These are phyloP conservation scores for Sphenopsis melanotis DNA, from an alignment of 2,797 vertebrate genomes.

Conservation along the genomic window DNA sequence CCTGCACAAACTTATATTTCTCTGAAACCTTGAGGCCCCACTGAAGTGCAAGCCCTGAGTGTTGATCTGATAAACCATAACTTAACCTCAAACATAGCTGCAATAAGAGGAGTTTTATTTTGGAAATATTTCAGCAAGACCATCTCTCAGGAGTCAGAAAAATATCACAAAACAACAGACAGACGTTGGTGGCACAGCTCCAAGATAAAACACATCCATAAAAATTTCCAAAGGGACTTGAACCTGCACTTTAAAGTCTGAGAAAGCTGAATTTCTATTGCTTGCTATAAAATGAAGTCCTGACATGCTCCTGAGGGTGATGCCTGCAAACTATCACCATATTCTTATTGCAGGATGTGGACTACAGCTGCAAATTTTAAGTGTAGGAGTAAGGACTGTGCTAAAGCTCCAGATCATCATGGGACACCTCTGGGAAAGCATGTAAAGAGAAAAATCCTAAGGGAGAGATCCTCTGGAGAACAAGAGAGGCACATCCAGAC, in stretches of 20 bases:
- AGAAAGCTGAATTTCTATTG: not conserved
- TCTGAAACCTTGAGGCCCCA: not conserved
- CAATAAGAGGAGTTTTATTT: not conserved
- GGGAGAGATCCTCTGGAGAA: not conserved
- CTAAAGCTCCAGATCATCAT: not conserved
- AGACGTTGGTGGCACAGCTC: not conserved
- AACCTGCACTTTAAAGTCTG: not conserved
- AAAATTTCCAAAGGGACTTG: not conserved
- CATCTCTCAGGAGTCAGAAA: slow-evolving; percentile 1
- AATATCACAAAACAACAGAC: not conserved
- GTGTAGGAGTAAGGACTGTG: not conserved
- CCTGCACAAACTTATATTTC: not conserved
- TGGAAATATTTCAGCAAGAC: slow-evolving; percentile 12
- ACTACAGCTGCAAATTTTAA: not conserved
- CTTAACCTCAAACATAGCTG: not conserved
- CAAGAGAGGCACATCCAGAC: not conserved
- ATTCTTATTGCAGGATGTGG: not conserved
- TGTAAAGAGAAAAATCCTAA: not conserved
- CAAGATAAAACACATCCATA: not conserved
- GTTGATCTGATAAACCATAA: slow-evolving; percentile 18
- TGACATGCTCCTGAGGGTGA: not conserved
- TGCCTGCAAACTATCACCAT: not conserved
- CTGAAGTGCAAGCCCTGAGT: not conserved
- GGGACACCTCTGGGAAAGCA: not conserved
- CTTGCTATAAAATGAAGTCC: not conserved